These are phyloP conservation scores for Orthonyx spaldingii DNA, from an alignment of 2,113 vertebrate species.

Conservation along the genomic window DNA sequence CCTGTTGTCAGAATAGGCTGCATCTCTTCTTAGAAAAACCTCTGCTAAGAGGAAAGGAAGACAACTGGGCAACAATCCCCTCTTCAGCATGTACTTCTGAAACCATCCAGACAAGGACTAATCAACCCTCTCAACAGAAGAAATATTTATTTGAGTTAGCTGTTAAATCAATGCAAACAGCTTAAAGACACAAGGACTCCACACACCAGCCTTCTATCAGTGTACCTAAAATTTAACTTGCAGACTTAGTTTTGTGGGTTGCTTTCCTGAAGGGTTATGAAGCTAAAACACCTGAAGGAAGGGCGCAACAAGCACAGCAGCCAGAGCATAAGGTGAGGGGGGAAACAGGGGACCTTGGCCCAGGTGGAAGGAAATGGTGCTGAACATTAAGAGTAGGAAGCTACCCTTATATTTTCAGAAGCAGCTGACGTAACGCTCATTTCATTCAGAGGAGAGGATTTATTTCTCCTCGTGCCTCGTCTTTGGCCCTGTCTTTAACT, in stretches of 20 bases:
- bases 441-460: background rate
- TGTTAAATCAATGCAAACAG: background rate
- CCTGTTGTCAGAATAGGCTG: background rate
- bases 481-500: background rate
- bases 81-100: background rate
- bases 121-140: background rate
- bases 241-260: background rate
- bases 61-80: background rate
- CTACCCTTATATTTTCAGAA: background rate
- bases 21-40: background rate
- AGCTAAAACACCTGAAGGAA: background rate
- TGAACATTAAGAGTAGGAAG: background rate
- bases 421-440: background rate
- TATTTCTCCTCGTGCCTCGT: background rate
- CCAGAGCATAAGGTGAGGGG: fast-evolving
- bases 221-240: background rate
- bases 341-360: background rate
- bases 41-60: background rate
- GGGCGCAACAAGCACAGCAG: background rate
- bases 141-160: background rate
- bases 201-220: background rate
- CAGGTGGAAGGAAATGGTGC: background rate
- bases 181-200: background rate
- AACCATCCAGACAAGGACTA: background rate
- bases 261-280: background rate